A percentile compares a stretch with the other conserved stretches of the same genome.
phyloP scores from a whole-genome alignment of 2,888 invertebrate species.

The Cenopis cana region DNA sequence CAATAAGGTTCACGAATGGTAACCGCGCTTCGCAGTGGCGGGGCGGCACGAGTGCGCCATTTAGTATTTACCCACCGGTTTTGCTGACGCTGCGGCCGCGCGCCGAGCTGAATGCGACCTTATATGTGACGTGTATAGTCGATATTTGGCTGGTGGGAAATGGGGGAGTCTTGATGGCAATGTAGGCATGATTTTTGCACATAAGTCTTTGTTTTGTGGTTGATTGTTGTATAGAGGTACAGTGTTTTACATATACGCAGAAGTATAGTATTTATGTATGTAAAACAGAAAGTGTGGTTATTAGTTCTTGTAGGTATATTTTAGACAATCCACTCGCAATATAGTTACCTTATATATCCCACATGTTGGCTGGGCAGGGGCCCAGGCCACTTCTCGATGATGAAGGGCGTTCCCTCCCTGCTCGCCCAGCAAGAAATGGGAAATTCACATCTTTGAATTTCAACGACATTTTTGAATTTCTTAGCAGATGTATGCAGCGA shows the following conservation, averaged over 20 bases:
- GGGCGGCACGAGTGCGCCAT: slow-evolving; percentile 33
- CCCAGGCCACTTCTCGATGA: too few species aligned
- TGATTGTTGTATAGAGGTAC: background rate
- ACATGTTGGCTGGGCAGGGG: too few species aligned
- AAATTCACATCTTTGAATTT: too few species aligned
- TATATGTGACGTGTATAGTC: background rate
- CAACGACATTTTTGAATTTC: too few species aligned
- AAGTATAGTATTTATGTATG: too few species aligned
- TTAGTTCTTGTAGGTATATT: too few species aligned
- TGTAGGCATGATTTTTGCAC: slow-evolving; percentile 10
- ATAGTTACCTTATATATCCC: too few species aligned
- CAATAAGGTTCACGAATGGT: background rate
- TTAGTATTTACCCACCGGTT: slow-evolving; percentile 8
- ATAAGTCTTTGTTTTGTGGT: slow-evolving; percentile 8
- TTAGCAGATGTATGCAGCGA: too few species aligned
- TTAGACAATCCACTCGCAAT: too few species aligned
- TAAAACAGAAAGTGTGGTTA: too few species aligned
- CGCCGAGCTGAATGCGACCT: background rate
- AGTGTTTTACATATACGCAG: background rate
- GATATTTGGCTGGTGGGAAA: background rate
- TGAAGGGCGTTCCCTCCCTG: too few species aligned
- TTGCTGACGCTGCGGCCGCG: slow-evolving; percentile 17
- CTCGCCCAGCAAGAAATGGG: too few species aligned
- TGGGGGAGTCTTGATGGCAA: slow-evolving; percentile 16
- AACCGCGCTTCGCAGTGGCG: background rate